phyloP scores from a whole-genome alignment of 2,113 vertebrate genomes.

The Ageneiosus marmoratus region DNA sequence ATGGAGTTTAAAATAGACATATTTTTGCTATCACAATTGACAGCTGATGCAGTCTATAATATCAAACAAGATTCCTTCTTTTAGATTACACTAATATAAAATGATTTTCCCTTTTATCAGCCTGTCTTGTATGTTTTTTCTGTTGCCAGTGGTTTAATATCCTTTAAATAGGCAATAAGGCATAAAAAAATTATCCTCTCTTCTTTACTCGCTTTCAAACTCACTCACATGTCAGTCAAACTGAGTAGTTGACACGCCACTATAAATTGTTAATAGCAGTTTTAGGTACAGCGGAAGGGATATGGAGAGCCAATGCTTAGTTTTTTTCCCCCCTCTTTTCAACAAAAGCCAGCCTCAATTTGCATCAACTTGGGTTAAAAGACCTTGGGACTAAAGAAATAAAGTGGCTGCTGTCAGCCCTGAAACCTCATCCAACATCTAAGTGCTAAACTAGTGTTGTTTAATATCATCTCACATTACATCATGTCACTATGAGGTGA shows the following conservation, averaged over 20 bases:
- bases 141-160: slow-evolving; percentile 54
- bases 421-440: slow-evolving; percentile 88
- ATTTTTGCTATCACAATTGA: slow-evolving; percentile 68
- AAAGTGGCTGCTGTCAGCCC: slow-evolving; percentile 96
- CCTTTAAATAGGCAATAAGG: slow-evolving; percentile 45
- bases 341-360: slow-evolving; percentile 97
- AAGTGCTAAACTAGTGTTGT: slow-evolving; percentile 91
- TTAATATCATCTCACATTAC: slow-evolving; percentile 98
- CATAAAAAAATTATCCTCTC: slow-evolving; percentile 33
- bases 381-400: slow-evolving; percentile 97
- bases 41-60: slow-evolving; percentile 52
- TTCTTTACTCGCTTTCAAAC: slow-evolving; percentile 38
- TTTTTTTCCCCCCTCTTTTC: slow-evolving; percentile 58
- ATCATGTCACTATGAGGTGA: slow-evolving; percentile 90
- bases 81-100: slow-evolving; percentile 66
- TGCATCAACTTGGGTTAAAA: slow-evolving; percentile 98
- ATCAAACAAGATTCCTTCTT: slow-evolving; percentile 32
- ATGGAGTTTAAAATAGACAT: not conserved
- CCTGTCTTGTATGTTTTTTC: slow-evolving; percentile 44
- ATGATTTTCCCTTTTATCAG: slow-evolving; percentile 60
- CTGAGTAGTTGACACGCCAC: slow-evolving; percentile 77
- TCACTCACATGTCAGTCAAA: slow-evolving; percentile 83
- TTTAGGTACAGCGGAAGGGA: slow-evolving; percentile 77
- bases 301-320: slow-evolving; percentile 78
- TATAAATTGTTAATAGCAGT: slow-evolving; percentile 90